Base-by-base conservation (phyloP, 2,797 vertebrate species). In the Malurus leucopterus region DNA sequence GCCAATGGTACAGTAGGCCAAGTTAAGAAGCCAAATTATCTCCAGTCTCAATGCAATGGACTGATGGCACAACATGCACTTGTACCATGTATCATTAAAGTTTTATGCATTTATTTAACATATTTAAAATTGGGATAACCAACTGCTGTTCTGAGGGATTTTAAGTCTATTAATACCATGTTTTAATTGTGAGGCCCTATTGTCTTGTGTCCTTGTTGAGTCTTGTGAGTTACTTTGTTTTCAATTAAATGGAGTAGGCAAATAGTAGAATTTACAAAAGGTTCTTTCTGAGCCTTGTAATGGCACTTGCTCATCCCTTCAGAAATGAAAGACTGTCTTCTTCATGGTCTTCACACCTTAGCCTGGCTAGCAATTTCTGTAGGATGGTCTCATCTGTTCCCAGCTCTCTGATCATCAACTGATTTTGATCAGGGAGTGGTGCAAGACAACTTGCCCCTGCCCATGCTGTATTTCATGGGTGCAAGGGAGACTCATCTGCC, bases 401-500 rank as follows among this genome's bases (percentile, higher is more conserved):
- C 30, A 72, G 19, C 38, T 54, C 41, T 62, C 43, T 34, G 8
- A 58, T 9, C 30, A 61, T 21, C 44, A 64, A 22, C 15, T 0
- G 0, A 15, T 50, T 38, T 50, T 64, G 23, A 41, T 64, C 10
- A 32, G 4, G 23, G 6, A 6, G 2, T 23, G 9, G 5, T 34
- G n/a, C 22, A 79, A 78, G 58, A 24, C 16, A 65, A 27, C 13
- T 3, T 65, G 43, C 4, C 34, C 7, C 20, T 59, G 36, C 32
- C 0, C 0, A 0, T 49, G 29, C 29, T 38, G 58, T 38, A 17
- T 38, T 54, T 32, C 50, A 16, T 2, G 2, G 22, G 15, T 30
- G 6, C 3, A 0, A 80, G 26, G 12, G n/a, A 53, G 8, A 72
- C 13, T 19, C 1, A 2, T 34, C 53, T 11, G 1, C 5, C 16